phyloP scores from a whole-genome alignment of 2,888 invertebrate genomes.

The Clostera curtula region DNA sequence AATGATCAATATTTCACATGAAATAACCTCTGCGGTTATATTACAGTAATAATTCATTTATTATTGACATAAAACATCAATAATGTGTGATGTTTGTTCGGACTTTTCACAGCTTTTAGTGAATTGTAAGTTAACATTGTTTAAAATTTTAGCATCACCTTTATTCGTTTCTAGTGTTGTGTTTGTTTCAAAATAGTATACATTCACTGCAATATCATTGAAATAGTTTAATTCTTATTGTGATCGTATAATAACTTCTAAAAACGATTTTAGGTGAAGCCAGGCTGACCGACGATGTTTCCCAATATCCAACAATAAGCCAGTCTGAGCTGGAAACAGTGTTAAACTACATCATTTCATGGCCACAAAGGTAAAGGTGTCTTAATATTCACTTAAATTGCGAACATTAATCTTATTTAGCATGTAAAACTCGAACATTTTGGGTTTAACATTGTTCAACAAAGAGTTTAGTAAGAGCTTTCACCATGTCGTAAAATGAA shows the following conservation, averaged over 20 bases:
- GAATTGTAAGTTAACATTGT: conserved; percentile 74
- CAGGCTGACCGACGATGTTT: conserved; percentile 84
- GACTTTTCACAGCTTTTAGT: conserved; percentile 94
- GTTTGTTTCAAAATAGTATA: conserved; percentile 18
- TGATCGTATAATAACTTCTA: no score
- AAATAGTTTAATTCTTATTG: no score
- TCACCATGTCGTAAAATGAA: no score
- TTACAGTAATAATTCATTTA: conserved; percentile 59
- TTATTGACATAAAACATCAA: conserved; percentile 69
- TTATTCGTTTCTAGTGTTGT: conserved; percentile 27
- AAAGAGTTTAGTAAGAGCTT: no score
- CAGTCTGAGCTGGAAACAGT: conserved; percentile 89
- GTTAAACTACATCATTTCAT: conserved; percentile 89
- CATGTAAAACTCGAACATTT: no score
- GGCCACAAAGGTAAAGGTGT: conserved; percentile 85
- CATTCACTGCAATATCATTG: conserved; percentile 6
- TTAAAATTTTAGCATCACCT: conserved; percentile 52
- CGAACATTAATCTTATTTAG: no score
- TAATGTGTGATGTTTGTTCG: conserved; percentile 94
- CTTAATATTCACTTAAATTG: no score
- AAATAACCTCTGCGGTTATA: conserved; percentile 55
- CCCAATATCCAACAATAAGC: conserved; percentile 82
- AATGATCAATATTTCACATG: conserved; percentile 59
- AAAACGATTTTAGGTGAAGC: conserved; percentile 89
- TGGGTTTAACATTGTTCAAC: no score